These are phyloP conservation scores for Lingula anatina DNA, from an alignment of 2,888 invertebrate genomes.

Conservation along the genomic window DNA sequence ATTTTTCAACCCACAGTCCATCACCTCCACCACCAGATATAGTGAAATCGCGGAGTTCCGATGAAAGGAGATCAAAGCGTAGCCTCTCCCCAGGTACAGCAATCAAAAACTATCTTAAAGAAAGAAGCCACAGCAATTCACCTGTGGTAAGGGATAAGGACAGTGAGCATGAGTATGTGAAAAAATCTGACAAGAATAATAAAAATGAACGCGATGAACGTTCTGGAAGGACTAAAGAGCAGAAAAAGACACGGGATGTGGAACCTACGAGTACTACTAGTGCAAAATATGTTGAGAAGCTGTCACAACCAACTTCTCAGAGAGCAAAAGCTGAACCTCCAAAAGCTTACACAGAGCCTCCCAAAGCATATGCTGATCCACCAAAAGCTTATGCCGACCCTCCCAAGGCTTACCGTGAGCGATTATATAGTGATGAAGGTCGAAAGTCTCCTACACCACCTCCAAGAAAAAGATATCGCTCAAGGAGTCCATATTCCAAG, in stretches of 20 bases:
- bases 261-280: constrained; percentile 13
- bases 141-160: constrained; percentile 17
- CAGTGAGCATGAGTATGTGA: too few relatives aligned
- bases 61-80: constrained; percentile 22
- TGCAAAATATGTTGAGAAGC: constrained; percentile 25
- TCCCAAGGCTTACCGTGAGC: constrained; percentile 20
- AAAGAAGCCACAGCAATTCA: constrained; percentile 18
- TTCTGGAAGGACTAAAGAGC: neutral
- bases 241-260: neutral
- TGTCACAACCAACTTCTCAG: constrained; percentile 15
- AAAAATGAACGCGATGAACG: neutral
- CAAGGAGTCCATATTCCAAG: neutral
- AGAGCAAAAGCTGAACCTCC: constrained; percentile 2
- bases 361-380: constrained; percentile 22
- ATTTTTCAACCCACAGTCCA: neutral
- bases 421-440: constrained; percentile 16
- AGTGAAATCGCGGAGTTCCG: constrained; percentile 20
- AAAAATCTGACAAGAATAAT: too few relatives aligned
- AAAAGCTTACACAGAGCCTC: constrained; percentile 30
- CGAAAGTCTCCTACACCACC: too few relatives aligned
- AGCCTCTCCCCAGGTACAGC: constrained; percentile 7
- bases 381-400: constrained; percentile 18
- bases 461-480: neutral
- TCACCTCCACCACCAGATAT: constrained; percentile 9
- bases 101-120: neutral